These are phyloP conservation scores for Neoaliturus tenellus DNA, from an alignment of 2,888 invertebrate species.

Conservation along the genomic window DNA sequence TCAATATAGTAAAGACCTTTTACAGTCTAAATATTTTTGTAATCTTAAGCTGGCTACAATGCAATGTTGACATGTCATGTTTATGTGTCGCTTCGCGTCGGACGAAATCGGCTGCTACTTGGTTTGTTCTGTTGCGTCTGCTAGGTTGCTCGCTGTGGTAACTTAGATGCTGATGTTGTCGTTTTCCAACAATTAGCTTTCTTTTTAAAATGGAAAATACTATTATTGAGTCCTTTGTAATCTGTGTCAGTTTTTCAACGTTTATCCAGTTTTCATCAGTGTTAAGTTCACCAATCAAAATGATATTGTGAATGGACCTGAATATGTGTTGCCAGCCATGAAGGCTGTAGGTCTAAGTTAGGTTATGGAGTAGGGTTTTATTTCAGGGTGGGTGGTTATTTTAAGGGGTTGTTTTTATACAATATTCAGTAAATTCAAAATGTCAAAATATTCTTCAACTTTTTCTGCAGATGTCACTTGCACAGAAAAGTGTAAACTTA, in stretches of 20 bases:
- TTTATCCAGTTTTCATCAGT: not conserved
- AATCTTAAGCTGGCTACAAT: too few species aligned
- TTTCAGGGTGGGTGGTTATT: not conserved
- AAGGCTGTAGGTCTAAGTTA: conserved; percentile 7
- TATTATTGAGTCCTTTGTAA: not conserved
- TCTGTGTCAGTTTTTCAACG: not conserved
- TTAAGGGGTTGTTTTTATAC: not conserved
- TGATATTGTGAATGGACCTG: not conserved
- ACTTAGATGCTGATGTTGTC: too few species aligned
- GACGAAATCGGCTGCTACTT: too few species aligned
- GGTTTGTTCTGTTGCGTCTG: too few species aligned
- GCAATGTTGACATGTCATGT: too few species aligned
- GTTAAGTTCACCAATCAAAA: not conserved
- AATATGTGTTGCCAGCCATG: conserved; percentile 9
- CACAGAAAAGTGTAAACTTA: conserved; percentile 25
- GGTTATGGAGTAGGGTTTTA: not conserved
- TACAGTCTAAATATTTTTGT: too few species aligned
- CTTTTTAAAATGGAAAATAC: not conserved
- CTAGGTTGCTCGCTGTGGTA: too few species aligned
- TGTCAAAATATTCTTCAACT: conserved; percentile 17
- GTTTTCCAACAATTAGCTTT: too few species aligned
- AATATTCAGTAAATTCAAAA: not conserved
- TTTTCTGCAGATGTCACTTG: not conserved
- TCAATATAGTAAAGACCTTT: too few species aligned
- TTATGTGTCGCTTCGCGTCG: too few species aligned